phyloP scores from a whole-genome alignment of 2,113 vertebrate species.

The Perca schrenkii region DNA sequence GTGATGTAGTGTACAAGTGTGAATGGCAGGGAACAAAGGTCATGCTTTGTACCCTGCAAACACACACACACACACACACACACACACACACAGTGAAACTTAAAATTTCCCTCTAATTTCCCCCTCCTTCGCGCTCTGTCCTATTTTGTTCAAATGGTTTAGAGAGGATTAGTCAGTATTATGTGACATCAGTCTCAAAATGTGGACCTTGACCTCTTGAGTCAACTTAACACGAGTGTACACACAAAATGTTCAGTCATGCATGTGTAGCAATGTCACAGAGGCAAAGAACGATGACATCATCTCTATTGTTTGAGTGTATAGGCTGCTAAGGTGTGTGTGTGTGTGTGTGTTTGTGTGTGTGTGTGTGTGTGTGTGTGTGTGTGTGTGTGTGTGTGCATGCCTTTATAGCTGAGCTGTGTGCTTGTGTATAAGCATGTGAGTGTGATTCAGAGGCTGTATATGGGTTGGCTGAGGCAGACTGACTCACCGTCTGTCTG shows the following conservation, averaged over 20 bases:
- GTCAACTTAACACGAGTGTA: constrained; percentile 17
- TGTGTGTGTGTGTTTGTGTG: constrained; percentile 7
- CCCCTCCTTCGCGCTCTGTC: constrained; percentile 23
- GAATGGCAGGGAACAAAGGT: constrained; percentile 41
- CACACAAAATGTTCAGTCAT: constrained; percentile 56
- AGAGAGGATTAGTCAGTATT: constrained; percentile 68
- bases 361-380: background rate
- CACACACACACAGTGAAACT: constrained; percentile 2
- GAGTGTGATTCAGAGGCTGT: constrained; percentile 58
- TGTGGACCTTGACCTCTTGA: constrained; percentile 64
- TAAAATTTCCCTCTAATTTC: constrained; percentile 43
- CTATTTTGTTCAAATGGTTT: constrained; percentile 37
- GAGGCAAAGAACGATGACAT: constrained; percentile 63
- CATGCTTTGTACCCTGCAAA: constrained; percentile 17
- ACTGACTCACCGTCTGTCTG: constrained; percentile 73
- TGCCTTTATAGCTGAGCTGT: constrained; percentile 23
- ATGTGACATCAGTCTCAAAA: constrained; percentile 70
- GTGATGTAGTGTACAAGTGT: constrained; percentile 49
- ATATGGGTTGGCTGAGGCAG: constrained; percentile 2
- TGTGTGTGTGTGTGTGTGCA: constrained; percentile 13
- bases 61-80: constrained; percentile 27
- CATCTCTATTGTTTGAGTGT: constrained; percentile 55
- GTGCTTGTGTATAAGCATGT: constrained; percentile 30
- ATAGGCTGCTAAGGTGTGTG: constrained; percentile 13
- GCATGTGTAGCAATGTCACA: constrained; percentile 45